phyloP scores from a whole-genome alignment of 2,888 invertebrate species.

The Xestobium rufovillosum region DNA sequence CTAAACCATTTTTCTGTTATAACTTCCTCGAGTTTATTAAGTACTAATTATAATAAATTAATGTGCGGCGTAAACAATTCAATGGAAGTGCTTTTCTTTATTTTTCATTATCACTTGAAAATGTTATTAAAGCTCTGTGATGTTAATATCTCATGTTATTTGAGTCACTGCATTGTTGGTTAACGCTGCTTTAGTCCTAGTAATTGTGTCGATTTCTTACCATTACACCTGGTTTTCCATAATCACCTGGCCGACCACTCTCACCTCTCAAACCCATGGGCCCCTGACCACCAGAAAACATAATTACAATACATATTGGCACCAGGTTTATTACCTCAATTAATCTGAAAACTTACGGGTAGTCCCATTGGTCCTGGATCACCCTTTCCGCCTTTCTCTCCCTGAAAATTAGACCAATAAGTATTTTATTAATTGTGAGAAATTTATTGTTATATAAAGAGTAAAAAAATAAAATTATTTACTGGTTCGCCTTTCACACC shows the following conservation, averaged over 20 bases:
- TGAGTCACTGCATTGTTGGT: conserved; percentile 39
- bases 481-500: conserved; percentile 78
- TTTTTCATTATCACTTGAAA: conserved; percentile 29
- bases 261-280: conserved; percentile 76
- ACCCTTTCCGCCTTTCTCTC: conserved; percentile 73
- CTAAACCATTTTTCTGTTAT: conserved; percentile 27
- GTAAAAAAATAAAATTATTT: conserved; percentile 37
- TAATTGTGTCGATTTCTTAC: conserved; percentile 55
- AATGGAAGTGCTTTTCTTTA: conserved; percentile 24
- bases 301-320: conserved; percentile 9
- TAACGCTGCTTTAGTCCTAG: conserved; percentile 34
- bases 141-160: conserved; percentile 24
- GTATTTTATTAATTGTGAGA: background rate
- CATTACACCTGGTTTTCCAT: conserved; percentile 68
- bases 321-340: conserved; percentile 2
- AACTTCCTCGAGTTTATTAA: conserved; percentile 7
- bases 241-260: conserved; percentile 61
- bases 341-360: conserved; percentile 63
- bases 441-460: no score
- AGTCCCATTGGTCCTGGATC: conserved; percentile 93
- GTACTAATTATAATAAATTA: conserved; percentile 15
- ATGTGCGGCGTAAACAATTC: conserved; percentile 30
- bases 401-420: conserved; percentile 48
- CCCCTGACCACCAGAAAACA: conserved; percentile 50
- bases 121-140: conserved; percentile 21